Percentiles rank a stretch among this genome's conserved stretches.
Evolutionary conservation across 2,888 invertebrate genomes (phyloP).

Genomic region (Oxyscelio sp.): DNA sequence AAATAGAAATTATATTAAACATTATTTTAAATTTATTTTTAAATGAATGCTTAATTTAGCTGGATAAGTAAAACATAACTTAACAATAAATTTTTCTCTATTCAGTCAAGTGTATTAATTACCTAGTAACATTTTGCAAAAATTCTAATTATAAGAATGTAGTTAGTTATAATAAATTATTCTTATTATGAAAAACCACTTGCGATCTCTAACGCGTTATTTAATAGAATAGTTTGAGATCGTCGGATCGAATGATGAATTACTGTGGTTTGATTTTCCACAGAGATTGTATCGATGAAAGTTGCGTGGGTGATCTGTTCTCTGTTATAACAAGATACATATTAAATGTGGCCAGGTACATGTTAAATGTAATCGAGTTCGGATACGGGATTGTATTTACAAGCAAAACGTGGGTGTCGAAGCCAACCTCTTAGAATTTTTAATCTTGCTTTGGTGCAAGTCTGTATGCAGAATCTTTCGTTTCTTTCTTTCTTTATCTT

Average conservation of each 20-base stretch:
- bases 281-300: conserved; percentile 72
- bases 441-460: conserved; percentile 13
- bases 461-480: conserved; percentile 33
- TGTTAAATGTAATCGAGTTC: conserved; percentile 80
- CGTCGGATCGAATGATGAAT: conserved; percentile 77
- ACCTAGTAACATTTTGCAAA: no score
- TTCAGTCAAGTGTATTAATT: no score
- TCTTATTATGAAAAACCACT: no score
- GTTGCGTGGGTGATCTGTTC: conserved; percentile 78
- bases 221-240: conserved; percentile 52
- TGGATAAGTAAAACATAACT: no score
- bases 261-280: conserved; percentile 63
- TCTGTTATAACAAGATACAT: conserved; percentile 75
- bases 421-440: conserved; percentile 39
- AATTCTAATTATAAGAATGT: no score
- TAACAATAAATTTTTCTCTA: no score
- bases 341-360: conserved; percentile 67
- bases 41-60: no score
- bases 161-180: no score
- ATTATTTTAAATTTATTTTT: no score
- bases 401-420: conserved; percentile 75
- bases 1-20: no score
- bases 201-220: conserved; percentile 30
- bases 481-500: no score
- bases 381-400: conserved; percentile 68